These are phyloP conservation scores for Sigmodon hispidus DNA, from an alignment of 2,113 vertebrate genomes.

Conservation along the genomic window DNA sequence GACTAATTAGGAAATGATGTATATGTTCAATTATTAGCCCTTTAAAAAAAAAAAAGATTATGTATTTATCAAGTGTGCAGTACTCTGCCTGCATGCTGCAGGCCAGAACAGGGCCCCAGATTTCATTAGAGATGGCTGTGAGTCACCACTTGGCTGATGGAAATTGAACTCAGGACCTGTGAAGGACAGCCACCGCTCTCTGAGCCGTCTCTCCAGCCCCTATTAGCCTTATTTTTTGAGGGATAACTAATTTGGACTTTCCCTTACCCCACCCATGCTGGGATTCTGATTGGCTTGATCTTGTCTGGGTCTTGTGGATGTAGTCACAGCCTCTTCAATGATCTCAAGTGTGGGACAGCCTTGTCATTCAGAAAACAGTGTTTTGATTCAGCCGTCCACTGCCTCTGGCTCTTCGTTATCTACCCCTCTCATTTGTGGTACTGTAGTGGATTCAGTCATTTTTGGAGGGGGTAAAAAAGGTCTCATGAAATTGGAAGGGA, in stretches of 20 bases:
- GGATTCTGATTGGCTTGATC: not conserved
- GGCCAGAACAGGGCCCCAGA: no score
- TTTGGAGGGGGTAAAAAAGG: not conserved
- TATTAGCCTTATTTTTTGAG: not conserved
- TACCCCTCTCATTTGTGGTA: not conserved
- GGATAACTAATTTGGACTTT: not conserved
- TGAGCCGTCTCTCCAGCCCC: no score
- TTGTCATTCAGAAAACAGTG: not conserved
- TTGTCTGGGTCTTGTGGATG: not conserved
- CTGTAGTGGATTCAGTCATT: not conserved
- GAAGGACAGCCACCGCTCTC: no score
- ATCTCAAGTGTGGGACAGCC: not conserved
- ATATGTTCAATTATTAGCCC: not conserved
- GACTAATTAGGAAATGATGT: constrained; percentile 23
- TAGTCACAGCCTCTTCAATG: not conserved
- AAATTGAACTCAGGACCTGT: no score
- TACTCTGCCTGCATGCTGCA: no score
- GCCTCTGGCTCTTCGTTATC: not conserved
- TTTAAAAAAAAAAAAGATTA: no score
- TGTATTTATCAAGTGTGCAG: no score
- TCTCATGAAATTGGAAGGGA: not conserved
- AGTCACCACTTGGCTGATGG: no score
- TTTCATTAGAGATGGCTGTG: no score
- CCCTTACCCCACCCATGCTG: not conserved
- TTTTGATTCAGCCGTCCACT: no score